A percentile compares a stretch with the other conserved stretches of the same genome.
These are phyloP conservation scores for Elmis aenea DNA, from an alignment of 2,888 invertebrate species.

Conservation along the genomic window DNA sequence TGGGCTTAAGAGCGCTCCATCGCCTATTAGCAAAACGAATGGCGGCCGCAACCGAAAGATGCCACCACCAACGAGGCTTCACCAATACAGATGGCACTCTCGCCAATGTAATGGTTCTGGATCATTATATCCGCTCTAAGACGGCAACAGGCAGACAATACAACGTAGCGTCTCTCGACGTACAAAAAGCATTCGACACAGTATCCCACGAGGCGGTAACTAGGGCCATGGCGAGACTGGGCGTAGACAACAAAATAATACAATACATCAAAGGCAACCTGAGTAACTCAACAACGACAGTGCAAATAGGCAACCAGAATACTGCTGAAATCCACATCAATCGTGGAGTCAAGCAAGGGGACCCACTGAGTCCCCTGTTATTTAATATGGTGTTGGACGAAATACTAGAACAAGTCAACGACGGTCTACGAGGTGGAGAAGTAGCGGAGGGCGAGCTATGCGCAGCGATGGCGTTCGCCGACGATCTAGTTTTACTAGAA, in stretches of 20 bases:
- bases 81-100: not conserved
- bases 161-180: not conserved
- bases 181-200: not conserved
- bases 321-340: not conserved
- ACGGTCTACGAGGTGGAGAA: not conserved
- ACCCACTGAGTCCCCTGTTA: conserved; percentile 33
- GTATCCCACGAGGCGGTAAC: not conserved
- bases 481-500: conserved; percentile 33
- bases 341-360: conserved; percentile 42
- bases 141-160: not conserved
- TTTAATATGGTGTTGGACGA: conserved; percentile 31
- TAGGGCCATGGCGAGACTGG: not conserved
- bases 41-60: not conserved
- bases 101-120: not conserved
- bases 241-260: not conserved
- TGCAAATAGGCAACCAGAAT: not conserved
- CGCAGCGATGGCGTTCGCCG: conserved; percentile 34
- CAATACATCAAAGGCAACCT: not conserved
- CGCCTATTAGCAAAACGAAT: conserved; percentile 7
- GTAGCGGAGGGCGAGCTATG: not conserved
- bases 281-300: not conserved
- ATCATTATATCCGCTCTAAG: not conserved
- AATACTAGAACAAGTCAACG: conserved; percentile 9
- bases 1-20: conserved; percentile 9
- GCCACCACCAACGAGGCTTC: not conserved